Conservation (phyloP, 23 tunicate species). For the Clavelina lepadiformis region DNA sequence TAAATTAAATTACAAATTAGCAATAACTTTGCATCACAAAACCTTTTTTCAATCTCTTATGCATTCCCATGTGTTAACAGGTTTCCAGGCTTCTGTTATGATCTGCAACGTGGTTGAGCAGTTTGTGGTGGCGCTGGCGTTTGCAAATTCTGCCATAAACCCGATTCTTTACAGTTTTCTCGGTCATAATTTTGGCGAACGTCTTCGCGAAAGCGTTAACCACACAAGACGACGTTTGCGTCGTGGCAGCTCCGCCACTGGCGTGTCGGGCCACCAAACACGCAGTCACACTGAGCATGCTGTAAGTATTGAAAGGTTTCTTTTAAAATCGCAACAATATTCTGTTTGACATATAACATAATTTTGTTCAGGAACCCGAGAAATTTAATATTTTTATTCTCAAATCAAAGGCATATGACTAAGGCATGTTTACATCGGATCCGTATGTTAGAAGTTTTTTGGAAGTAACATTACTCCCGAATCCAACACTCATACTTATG, state of each 20-base stretch:
- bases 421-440: no score
- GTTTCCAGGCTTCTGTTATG: slow-evolving; percentile 40
- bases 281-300: slow-evolving; percentile 19
- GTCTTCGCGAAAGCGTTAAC: slow-evolving; percentile 63
- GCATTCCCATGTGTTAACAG: slow-evolving; percentile 18
- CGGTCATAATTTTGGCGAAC: slow-evolving; percentile 72
- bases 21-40: not conserved
- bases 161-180: slow-evolving; percentile 87
- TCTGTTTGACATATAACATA: no score
- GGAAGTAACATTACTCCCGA: no score
- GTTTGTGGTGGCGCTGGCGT: slow-evolving; percentile 63
- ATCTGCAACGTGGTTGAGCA: slow-evolving; percentile 58
- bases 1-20: not conserved
- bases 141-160: slow-evolving; percentile 84
- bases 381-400: no score
- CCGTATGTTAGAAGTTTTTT: no score
- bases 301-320: not conserved
- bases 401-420: no score
- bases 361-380: no score
- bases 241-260: slow-evolving; percentile 24
- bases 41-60: not conserved
- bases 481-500: no score
- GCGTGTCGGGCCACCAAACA: slow-evolving; percentile 1
- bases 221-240: slow-evolving; percentile 31
- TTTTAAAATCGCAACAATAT: not conserved